phyloP scores from a whole-genome alignment of 2,797 vertebrate genomes.

The Lophius americanus region DNA sequence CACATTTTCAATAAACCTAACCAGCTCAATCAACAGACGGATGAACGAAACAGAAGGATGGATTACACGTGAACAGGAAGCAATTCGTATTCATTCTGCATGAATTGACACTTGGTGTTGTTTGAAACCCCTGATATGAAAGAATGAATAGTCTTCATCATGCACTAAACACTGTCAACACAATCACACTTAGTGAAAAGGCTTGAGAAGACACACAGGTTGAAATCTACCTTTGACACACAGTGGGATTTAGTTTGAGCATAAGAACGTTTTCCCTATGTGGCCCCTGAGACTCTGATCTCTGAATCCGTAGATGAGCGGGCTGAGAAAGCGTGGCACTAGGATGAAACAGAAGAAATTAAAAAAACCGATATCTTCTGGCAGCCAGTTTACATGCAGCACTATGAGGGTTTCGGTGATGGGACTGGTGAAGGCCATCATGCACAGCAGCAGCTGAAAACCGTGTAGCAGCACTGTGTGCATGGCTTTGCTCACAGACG shows the following conservation, averaged over 20 bases:
- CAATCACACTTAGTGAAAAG: background rate
- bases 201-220: background rate
- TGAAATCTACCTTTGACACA: background rate
- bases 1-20: no score
- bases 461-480: slow-evolving; percentile 82
- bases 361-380: slow-evolving; percentile 69
- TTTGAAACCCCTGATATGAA: background rate
- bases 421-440: slow-evolving; percentile 73
- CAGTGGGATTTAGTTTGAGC: slow-evolving; percentile 20
- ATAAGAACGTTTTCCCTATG: slow-evolving; percentile 56
- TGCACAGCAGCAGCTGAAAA: slow-evolving; percentile 80
- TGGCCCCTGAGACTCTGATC: slow-evolving; percentile 70
- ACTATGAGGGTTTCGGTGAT: slow-evolving; percentile 67
- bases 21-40: no score
- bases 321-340: slow-evolving; percentile 79
- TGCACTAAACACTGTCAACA: background rate
- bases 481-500: slow-evolving; percentile 76
- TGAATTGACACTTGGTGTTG: background rate
- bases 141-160: background rate
- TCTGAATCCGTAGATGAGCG: slow-evolving; percentile 80
- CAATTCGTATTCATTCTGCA: no score
- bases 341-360: slow-evolving; percentile 78
- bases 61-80: no score
- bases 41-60: no score
- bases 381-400: slow-evolving; percentile 47